Evolutionary conservation across 2,797 vertebrate genomes (phyloP), one percentile per base, ranked within the genome.

Genomic region (Coccyzus lansbergi): DNA sequence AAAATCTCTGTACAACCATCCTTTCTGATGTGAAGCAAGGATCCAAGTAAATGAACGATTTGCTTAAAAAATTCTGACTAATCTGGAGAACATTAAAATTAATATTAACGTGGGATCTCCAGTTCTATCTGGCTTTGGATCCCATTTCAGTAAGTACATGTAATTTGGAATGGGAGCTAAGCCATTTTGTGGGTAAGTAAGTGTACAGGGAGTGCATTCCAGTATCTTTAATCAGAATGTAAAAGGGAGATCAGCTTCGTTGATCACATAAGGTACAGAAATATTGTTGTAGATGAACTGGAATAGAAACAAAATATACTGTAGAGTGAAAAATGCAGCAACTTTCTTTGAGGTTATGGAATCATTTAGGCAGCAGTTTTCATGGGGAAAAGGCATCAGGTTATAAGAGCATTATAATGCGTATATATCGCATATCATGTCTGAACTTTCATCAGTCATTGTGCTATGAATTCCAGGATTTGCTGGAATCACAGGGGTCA

Each of bases 81-180:
- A 97, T 97, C 96, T 96, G 86, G 83, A 93, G 96, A 97, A 70
- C 90, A 97, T 97, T 97, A 97, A 97, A 96, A 97, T 97, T 95
- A 97, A 97, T 97, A 94, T 91, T 79, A 96, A 96, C 89, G 86
- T 97, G 90, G 94, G 88, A 97, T 97, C 94, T 96, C 93, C 95
- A 97, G 95, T 96, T 97, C 93, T 95, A 89, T 76, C 96, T 90
- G 93, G 93, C 97, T 97, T 88, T 96, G 83, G 94, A 95, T 96
- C 83, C 93, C 36, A 19, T 97, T 97, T 96, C 91, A 93, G 82
- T 94, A 97, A 97, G 94, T 95, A 94, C 56, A 89, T 74, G 78
- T 96, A 97, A 97, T 95, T 97, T 96, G 79, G 67, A 80, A 87
- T 86, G 95, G 86, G 92, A 97, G 86, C 83, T 92, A 81, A 91